Percentiles rank a stretch among this genome's conserved stretches.
phyloP scores from a whole-genome alignment of 1,140 invertebrate genomes.

The Lerema accius region DNA sequence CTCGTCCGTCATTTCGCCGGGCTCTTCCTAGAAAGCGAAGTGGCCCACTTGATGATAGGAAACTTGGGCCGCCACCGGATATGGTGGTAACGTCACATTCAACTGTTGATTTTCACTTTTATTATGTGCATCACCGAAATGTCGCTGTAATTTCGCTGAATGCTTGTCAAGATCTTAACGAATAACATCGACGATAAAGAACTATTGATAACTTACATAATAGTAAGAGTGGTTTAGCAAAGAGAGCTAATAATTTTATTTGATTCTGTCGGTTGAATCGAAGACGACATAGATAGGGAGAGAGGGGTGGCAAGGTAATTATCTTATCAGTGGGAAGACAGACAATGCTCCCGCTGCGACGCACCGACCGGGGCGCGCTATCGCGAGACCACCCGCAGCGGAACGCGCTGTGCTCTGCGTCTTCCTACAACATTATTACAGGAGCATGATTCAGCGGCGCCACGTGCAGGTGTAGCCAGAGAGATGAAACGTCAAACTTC shows the following conservation, averaged over 20 bases:
- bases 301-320: slow-evolving; percentile 43
- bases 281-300: slow-evolving; percentile 41
- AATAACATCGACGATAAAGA: not conserved
- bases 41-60: slow-evolving; percentile 62
- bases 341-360: slow-evolving; percentile 55
- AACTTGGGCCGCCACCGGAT: slow-evolving; percentile 54
- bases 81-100: slow-evolving; percentile 50
- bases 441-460: slow-evolving; percentile 48
- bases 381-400: slow-evolving; percentile 50
- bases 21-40: slow-evolving; percentile 76
- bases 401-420: slow-evolving; percentile 15
- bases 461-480: slow-evolving; percentile 13
- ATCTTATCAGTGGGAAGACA: slow-evolving; percentile 54
- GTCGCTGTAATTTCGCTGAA: not conserved
- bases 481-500: slow-evolving; percentile 33
- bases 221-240: too few species aligned
- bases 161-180: not conserved
- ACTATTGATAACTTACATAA: not conserved
- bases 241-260: not conserved
- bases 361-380: slow-evolving; percentile 44
- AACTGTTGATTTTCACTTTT: slow-evolving; percentile 76
- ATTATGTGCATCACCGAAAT: slow-evolving; percentile 50
- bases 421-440: slow-evolving; percentile 48
- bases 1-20: slow-evolving; percentile 65
- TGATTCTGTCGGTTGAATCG: slow-evolving; percentile 6